Percentiles rank a stretch among this genome's conserved stretches.
Conservation (phyloP, 2,888 invertebrate species). For the Trissolcus brochymenae region DNA sequence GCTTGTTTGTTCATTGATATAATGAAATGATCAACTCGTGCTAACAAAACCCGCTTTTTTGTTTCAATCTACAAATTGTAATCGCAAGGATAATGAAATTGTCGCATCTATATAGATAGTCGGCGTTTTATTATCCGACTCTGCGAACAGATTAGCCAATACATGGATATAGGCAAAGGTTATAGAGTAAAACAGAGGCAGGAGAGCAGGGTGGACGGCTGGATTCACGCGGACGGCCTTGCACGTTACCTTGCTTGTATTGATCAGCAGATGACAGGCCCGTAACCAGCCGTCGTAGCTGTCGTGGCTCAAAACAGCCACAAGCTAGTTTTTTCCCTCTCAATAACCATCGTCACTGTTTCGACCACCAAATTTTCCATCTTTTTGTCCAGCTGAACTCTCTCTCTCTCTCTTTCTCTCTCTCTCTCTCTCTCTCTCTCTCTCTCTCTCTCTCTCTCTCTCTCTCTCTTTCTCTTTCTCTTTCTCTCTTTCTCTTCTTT, state of each 20-base stretch:
- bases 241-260: conserved; percentile 74
- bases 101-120: too few species aligned
- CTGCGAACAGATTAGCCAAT: too few species aligned
- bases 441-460: too few species aligned
- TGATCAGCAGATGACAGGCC: conserved; percentile 73
- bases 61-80: not conserved
- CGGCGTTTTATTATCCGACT: too few species aligned
- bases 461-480: too few species aligned
- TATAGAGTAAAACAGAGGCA: conserved; percentile 32
- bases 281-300: conserved; percentile 65
- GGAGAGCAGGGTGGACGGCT: conserved; percentile 55
- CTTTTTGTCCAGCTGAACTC: not conserved
- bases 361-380: not conserved
- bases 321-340: not conserved
- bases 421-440: too few species aligned
- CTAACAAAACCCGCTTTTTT: not conserved
- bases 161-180: conserved; percentile 23
- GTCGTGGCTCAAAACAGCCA: conserved; percentile 29
- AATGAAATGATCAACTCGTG: not conserved
- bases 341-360: too few species aligned
- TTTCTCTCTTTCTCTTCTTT: too few species aligned
- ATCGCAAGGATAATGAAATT: too few species aligned
- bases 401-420: not conserved
- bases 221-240: conserved; percentile 73
- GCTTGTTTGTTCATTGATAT: conserved; percentile 1